phyloP scores from a whole-genome alignment of 2,888 invertebrate genomes.

The Drosophila aldrichi region DNA sequence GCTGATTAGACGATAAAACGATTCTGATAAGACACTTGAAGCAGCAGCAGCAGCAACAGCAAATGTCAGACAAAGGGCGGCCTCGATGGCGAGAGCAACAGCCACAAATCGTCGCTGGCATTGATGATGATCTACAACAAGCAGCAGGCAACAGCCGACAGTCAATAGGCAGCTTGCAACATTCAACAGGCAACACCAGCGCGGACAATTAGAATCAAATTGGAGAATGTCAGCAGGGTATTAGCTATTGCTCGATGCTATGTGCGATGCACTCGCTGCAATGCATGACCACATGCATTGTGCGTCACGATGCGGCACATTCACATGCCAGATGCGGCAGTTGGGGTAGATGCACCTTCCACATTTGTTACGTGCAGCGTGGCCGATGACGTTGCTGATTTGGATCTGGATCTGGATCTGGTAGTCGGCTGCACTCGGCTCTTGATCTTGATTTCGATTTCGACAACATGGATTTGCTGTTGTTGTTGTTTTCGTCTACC shows the following conservation, averaged over 20 bases:
- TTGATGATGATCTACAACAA: slow-evolving; percentile 40
- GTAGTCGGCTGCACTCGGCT: slow-evolving; percentile 38
- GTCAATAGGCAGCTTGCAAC: neutral
- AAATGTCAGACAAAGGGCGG: slow-evolving; percentile 21
- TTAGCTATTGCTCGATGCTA: slow-evolving; percentile 8
- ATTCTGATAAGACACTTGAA: slow-evolving; percentile 40
- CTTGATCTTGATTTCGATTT: slow-evolving; percentile 80
- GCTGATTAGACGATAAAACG: slow-evolving; percentile 36
- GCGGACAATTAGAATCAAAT: slow-evolving; percentile 73
- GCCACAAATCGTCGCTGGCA: slow-evolving; percentile 50
- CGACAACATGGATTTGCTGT: slow-evolving; percentile 66
- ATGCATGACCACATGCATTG: slow-evolving; percentile 65
- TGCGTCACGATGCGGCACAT: slow-evolving; percentile 66
- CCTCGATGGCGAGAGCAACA: slow-evolving; percentile 8
- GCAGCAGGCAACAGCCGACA: slow-evolving; percentile 16
- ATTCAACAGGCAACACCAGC: slow-evolving; percentile 22
- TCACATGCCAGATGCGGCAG: slow-evolving; percentile 30
- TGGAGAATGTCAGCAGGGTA: slow-evolving; percentile 44
- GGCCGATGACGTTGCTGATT: slow-evolving; percentile 74
- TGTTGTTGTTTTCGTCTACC: slow-evolving; percentile 22
- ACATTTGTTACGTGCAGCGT: slow-evolving; percentile 73
- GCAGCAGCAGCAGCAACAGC: slow-evolving; percentile 18
- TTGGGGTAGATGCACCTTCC: slow-evolving; percentile 43
- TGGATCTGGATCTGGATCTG: slow-evolving; percentile 49
- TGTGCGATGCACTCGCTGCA: neutral